Conservation (phyloP, 2,797 vertebrate genomes). For the Setipinna tenuifilis region DNA sequence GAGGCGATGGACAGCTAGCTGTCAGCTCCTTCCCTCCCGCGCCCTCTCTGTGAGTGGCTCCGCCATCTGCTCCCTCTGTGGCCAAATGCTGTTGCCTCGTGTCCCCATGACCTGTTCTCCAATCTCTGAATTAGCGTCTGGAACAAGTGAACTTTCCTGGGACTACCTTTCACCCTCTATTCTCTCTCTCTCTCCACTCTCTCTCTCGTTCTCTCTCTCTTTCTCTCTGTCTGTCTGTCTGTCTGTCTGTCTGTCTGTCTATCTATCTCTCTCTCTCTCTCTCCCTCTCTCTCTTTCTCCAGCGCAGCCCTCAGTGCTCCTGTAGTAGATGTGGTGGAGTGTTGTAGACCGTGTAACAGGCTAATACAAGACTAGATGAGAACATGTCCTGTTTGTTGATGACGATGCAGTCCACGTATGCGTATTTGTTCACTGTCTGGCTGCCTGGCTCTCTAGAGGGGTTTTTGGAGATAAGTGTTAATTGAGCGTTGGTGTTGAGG, state of each 20-base stretch:
- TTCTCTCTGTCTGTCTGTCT: constrained; percentile 13
- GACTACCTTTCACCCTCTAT: not conserved
- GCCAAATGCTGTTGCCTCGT: constrained; percentile 5
- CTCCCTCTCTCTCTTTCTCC: not conserved
- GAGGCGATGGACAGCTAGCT: not conserved
- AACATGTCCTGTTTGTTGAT: constrained; percentile 26
- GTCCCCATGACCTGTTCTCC: not conserved
- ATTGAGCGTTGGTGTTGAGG: not conserved
- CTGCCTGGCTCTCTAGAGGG: not conserved
- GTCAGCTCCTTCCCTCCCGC: not conserved
- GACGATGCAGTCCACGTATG: not conserved
- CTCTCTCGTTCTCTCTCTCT: constrained; percentile 30
- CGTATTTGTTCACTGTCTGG: not conserved
- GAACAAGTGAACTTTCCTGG: constrained; percentile 29
- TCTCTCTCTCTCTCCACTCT: not conserved
- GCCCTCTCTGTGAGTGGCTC: not conserved
- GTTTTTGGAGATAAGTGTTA: not conserved
- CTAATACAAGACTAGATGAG: not conserved
- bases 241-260: constrained; percentile 1
- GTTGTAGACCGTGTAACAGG: not conserved
- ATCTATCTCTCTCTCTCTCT: not conserved
- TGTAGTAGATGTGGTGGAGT: not conserved
- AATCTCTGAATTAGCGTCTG: not conserved
- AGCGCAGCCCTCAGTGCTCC: not conserved
- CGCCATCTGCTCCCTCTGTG: not conserved